Percentiles rank a stretch among this genome's conserved stretches.
These are phyloP conservation scores for Zosterops lateralis DNA, from an alignment of 2,113 vertebrate genomes.

Conservation along the genomic window DNA sequence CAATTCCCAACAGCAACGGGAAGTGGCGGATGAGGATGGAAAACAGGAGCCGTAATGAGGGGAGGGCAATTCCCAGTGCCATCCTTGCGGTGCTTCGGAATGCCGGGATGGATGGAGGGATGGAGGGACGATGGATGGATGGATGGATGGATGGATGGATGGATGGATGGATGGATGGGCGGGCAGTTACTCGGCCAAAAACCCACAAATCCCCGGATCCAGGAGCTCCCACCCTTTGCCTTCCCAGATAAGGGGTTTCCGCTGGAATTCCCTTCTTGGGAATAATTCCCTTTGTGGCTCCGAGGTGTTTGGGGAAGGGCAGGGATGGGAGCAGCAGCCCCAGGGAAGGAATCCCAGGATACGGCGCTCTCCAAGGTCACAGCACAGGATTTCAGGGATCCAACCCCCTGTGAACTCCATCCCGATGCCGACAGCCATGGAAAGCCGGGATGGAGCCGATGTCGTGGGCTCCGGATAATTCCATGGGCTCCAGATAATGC, in stretches of 20 bases:
- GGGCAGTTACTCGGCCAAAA: rapidly evolving
- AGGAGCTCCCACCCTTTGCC: neutral
- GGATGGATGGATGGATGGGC: neutral
- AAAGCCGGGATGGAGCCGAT: neutral
- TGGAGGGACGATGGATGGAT: too few relatives aligned
- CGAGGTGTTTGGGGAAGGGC: neutral
- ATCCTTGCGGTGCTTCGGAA: neutral
- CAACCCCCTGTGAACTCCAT: rapidly evolving
- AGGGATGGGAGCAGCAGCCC: neutral
- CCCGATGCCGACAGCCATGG: rapidly evolving
- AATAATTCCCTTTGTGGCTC: neutral
- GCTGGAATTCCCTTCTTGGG: rapidly evolving
- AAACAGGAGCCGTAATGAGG: rapidly evolving
- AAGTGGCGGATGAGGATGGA: neutral
- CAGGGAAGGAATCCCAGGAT: rapidly evolving
- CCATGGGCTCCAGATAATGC: rapidly evolving
- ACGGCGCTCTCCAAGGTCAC: rapidly evolving
- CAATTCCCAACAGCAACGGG: rapidly evolving
- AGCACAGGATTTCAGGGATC: rapidly evolving
- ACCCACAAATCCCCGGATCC: rapidly evolving
- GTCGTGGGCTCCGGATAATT: rapidly evolving
- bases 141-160: neutral
- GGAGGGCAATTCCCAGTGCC: rapidly evolving
- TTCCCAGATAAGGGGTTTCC: neutral
- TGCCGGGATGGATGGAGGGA: neutral